These are phyloP conservation scores for Oreochromis spilurus DNA, from an alignment of 2,113 vertebrate genomes.

Conservation along the genomic window DNA sequence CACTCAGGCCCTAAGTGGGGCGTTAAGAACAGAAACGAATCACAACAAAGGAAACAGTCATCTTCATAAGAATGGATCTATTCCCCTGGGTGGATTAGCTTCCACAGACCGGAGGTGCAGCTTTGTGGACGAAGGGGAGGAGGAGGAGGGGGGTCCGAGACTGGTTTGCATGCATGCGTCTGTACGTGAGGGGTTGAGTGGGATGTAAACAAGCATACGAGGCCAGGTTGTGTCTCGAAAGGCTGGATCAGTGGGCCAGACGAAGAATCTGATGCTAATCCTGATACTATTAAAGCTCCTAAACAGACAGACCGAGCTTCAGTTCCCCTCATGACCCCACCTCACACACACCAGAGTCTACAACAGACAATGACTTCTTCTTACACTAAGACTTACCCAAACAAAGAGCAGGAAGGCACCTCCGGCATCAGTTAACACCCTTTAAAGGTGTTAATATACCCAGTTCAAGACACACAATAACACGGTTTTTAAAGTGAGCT, in stretches of 20 bases:
- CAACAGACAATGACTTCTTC: background rate
- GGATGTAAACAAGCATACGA: slow-evolving; percentile 21
- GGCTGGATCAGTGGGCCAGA: slow-evolving; percentile 33
- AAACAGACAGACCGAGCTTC: background rate
- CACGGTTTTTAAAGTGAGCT: background rate
- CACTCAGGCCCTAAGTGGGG: background rate
- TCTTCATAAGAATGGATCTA: background rate
- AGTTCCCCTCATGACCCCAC: background rate
- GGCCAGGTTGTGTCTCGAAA: background rate
- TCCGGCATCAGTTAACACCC: background rate
- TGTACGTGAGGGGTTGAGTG: background rate
- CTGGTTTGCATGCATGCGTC: background rate
- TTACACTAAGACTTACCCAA: background rate
- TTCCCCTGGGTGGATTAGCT: slow-evolving; percentile 18
- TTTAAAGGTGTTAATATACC: background rate
- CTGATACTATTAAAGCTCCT: slow-evolving; percentile 45
- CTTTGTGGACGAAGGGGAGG: background rate
- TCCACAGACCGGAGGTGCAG: background rate
- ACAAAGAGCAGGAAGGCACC: background rate
- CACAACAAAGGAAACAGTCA: background rate
- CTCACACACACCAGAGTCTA: background rate
- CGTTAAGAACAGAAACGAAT: background rate
- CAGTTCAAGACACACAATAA: background rate
- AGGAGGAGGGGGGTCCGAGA: background rate
- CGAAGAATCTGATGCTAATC: slow-evolving; percentile 57